These are phyloP conservation scores for Aurelia sp. DNA, from an alignment of 30 jellyfish, hydroid and myxozoan genomes.

Conservation along the genomic window DNA sequence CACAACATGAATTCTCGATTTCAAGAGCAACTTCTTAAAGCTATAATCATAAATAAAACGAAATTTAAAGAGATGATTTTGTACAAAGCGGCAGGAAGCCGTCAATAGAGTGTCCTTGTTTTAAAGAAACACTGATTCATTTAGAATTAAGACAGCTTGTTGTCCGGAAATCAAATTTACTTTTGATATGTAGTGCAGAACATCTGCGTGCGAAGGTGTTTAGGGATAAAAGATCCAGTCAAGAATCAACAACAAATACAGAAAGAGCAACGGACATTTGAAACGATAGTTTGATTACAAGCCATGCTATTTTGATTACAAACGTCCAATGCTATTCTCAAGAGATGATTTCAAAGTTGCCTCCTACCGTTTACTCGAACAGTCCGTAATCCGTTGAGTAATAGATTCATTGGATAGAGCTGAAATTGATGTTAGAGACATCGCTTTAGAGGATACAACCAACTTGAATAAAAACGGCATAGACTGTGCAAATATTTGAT, in stretches of 20 bases:
- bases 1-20: no score
- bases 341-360: slow-evolving; percentile 17
- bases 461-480: slow-evolving; percentile 49
- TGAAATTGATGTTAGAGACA: neutral
- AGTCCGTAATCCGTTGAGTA: neutral
- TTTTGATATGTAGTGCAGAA: slow-evolving; percentile 6
- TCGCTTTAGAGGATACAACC: slow-evolving; percentile 3
- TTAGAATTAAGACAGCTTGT: neutral
- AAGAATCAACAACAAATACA: slow-evolving; percentile 29
- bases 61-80: no score
- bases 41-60: no score
- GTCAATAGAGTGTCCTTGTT: no score
- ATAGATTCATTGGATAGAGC: slow-evolving; percentile 39
- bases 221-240: slow-evolving; percentile 19
- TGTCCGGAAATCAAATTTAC: slow-evolving; percentile 24
- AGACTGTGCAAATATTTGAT: slow-evolving; percentile 57
- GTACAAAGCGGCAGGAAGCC: no score
- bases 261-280: slow-evolving; percentile 5
- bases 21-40: no score
- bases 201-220: slow-evolving; percentile 41
- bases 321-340: no score
- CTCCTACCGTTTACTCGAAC: slow-evolving; percentile 26
- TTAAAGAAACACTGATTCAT: no score
- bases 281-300: slow-evolving; percentile 5
- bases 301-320: neutral